phyloP scores from a whole-genome alignment of 64 coral and sea anemone genomes.

The Pocillopora damicornis region DNA sequence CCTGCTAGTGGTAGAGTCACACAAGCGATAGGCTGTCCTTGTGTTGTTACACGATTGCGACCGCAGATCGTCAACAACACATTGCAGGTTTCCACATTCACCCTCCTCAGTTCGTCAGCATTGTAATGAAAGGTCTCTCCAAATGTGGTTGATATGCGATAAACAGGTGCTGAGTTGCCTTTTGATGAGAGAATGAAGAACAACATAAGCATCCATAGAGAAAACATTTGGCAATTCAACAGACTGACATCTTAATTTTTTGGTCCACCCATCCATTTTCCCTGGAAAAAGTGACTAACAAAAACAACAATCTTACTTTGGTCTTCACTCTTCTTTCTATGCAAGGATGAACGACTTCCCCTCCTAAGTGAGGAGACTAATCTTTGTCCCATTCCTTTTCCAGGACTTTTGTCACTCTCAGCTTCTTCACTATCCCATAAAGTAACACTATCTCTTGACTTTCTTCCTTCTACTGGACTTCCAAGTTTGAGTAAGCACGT shows the following conservation, averaged over 20 bases:
- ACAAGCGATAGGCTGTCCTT: constrained; percentile 53
- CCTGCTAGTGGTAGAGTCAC: constrained; percentile 40
- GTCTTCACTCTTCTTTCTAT: constrained; percentile 61
- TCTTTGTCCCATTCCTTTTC: constrained; percentile 30
- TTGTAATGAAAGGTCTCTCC: constrained; percentile 60
- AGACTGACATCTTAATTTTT: no score
- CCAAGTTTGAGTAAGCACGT: constrained; percentile 28
- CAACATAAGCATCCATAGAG: no score
- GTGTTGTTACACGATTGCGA: constrained; percentile 53
- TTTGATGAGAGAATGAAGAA: no score
- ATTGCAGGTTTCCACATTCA: constrained; percentile 45
- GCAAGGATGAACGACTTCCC: constrained; percentile 44
- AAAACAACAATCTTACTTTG: constrained; percentile 22
- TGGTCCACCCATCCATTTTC: no score
- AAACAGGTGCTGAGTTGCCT: constrained; percentile 5
- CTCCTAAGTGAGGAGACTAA: constrained; percentile 56
- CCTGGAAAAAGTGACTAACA: background rate
- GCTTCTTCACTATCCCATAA: constrained; percentile 53
- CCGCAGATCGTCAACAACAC: constrained; percentile 62
- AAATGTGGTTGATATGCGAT: constrained; percentile 38
- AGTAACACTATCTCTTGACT: background rate
- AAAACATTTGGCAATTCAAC: no score
- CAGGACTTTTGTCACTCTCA: constrained; percentile 23
- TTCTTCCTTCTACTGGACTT: constrained; percentile 7
- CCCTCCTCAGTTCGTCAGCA: constrained; percentile 19